phyloP scores from a whole-genome alignment of 2,797 vertebrate genomes.

The Megaceryle alcyon region DNA sequence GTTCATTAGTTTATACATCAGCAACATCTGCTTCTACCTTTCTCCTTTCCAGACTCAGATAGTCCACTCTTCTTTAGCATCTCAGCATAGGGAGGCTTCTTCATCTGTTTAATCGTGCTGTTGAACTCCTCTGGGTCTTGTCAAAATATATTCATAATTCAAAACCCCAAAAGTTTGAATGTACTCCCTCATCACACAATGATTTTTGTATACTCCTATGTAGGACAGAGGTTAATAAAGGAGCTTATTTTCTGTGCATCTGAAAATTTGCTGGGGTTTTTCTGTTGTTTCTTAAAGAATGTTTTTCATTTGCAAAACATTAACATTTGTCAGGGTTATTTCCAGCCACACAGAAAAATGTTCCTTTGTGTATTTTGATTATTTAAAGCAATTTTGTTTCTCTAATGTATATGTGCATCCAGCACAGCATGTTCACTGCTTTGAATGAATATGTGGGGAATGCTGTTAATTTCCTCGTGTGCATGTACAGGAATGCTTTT shows the following conservation, averaged over 20 bases:
- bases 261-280: neutral
- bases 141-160: slow-evolving; percentile 19
- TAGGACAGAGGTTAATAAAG: slow-evolving; percentile 9
- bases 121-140: slow-evolving; percentile 28
- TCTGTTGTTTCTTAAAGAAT: slow-evolving; percentile 64
- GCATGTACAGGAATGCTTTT: slow-evolving; percentile 68
- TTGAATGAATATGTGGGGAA: slow-evolving; percentile 69
- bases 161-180: neutral
- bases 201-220: neutral
- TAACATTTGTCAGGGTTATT: slow-evolving; percentile 79
- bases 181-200: neutral
- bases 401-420: slow-evolving; percentile 66
- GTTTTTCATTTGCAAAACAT: slow-evolving; percentile 77
- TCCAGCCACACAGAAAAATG: slow-evolving; percentile 75
- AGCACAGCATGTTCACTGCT: slow-evolving; percentile 72
- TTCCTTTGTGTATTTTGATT: slow-evolving; percentile 81
- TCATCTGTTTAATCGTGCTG: slow-evolving; percentile 41
- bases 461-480: slow-evolving; percentile 71
- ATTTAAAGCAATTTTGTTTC: slow-evolving; percentile 80
- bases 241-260: neutral
- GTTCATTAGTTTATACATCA: slow-evolving; percentile 25
- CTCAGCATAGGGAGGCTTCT: slow-evolving; percentile 31
- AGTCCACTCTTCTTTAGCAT: neutral
- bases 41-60: neutral
- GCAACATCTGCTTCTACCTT: slow-evolving; percentile 37